A percentile compares a stretch with the other conserved stretches of the same genome.
Evolutionary conservation across 2,113 vertebrate genomes (phyloP).

Genomic region (Trachemys scripta): DNA sequence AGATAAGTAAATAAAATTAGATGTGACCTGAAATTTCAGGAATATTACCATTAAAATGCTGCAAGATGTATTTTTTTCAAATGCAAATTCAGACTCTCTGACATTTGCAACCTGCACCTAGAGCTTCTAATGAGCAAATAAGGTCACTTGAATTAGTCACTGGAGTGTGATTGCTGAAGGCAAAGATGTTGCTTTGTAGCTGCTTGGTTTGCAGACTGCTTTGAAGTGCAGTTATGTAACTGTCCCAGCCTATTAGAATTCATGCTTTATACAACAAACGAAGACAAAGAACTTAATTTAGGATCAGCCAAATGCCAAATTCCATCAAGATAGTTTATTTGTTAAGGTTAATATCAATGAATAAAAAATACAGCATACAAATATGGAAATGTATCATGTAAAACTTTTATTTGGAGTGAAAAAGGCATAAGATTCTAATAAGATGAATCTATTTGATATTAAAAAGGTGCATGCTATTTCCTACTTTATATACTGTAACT

Average conservation of each 20-base stretch:
- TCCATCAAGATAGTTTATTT: constrained; percentile 42
- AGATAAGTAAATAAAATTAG: constrained; percentile 38
- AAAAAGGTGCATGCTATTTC: background rate
- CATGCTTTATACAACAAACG: background rate
- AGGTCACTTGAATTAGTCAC: constrained; percentile 78
- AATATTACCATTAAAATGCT: constrained; percentile 67
- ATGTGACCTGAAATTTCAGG: constrained; percentile 22
- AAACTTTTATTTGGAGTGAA: background rate
- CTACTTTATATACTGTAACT: background rate
- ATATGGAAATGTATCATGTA: background rate
- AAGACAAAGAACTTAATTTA: constrained; percentile 73
- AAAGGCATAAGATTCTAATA: background rate
- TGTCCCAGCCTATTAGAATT: constrained; percentile 61
- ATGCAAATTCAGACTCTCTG: constrained; percentile 68
- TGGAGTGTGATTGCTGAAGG: constrained; percentile 61
- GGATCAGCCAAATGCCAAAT: constrained; percentile 52
- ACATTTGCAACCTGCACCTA: constrained; percentile 76
- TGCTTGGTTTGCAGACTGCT: constrained; percentile 54
- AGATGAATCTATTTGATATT: background rate
- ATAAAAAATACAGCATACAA: background rate
- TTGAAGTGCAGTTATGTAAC: constrained; percentile 78
- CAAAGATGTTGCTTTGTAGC: constrained; percentile 55
- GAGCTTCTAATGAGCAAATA: constrained; percentile 78
- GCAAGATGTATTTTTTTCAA: constrained; percentile 32
- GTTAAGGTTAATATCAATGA: constrained; percentile 62